Conservation (phyloP, 2,888 invertebrate genomes). For the Dynastes hyllus region DNA sequence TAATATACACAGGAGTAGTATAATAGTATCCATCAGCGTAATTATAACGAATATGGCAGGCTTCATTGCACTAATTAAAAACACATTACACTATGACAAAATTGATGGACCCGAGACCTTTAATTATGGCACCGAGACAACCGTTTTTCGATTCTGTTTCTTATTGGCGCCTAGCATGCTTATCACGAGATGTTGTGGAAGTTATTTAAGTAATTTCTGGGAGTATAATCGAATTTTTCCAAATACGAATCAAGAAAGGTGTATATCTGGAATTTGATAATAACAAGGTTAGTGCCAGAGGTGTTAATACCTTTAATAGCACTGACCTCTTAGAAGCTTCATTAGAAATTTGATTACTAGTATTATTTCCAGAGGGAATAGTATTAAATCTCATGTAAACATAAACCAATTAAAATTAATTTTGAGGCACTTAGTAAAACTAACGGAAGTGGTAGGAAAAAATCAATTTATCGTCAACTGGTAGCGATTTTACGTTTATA, state of each 20-base stretch:
- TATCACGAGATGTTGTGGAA: neutral
- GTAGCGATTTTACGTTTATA: neutral
- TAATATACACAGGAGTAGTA: neutral
- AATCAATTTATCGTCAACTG: constrained; percentile 25
- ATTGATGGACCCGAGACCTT: neutral
- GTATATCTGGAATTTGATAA: too few species aligned
- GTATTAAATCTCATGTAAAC: neutral
- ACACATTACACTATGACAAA: constrained; percentile 9
- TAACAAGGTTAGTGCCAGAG: too few species aligned
- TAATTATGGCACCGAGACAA: constrained; percentile 7
- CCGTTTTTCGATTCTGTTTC: neutral
- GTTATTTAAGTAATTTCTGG: neutral
- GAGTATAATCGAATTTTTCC: too few species aligned
- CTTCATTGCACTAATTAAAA: constrained; percentile 10
- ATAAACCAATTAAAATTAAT: constrained; percentile 2
- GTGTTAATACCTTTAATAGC: too few species aligned
- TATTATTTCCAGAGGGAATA: neutral
- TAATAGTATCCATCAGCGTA: neutral
- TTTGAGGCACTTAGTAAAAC: constrained; percentile 11
- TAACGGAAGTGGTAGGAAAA: constrained; percentile 14
- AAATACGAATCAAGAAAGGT: too few species aligned
- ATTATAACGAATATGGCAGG: constrained; percentile 3
- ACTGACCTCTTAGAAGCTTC: too few species aligned
- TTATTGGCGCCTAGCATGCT: neutral
- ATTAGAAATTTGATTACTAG: neutral